These are phyloP conservation scores for Tachystola acroxantha DNA, from an alignment of 2,888 invertebrate genomes.

Conservation along the genomic window DNA sequence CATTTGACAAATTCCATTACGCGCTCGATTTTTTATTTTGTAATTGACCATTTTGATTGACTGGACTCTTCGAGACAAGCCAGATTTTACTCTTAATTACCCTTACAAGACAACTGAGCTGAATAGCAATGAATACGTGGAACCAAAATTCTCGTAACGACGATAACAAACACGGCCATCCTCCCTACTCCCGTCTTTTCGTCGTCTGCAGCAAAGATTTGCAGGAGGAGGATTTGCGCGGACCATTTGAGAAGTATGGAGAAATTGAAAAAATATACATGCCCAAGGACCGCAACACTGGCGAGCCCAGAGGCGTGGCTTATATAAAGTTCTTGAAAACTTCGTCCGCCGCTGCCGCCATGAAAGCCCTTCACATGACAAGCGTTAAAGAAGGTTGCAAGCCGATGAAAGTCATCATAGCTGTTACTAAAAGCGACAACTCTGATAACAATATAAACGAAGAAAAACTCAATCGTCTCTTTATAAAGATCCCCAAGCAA, in stretches of 20 bases:
- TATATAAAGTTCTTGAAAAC: constrained; percentile 95
- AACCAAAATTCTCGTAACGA: constrained; percentile 27
- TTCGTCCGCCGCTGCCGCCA: constrained; percentile 92
- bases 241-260: constrained; percentile 88
- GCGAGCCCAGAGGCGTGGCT: constrained; percentile 93
- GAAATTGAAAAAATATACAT: constrained; percentile 92
- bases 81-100: constrained; percentile 6
- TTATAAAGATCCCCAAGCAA: constrained; percentile 90
- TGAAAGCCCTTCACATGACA: constrained; percentile 91
- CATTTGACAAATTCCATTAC: too few relatives aligned
- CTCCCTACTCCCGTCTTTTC: constrained; percentile 93
- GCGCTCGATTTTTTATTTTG: too few relatives aligned
- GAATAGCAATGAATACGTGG: constrained; percentile 23
- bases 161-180: constrained; percentile 76
- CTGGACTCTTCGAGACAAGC: neutral
- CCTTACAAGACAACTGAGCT: neutral
- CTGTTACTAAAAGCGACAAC: constrained; percentile 73
- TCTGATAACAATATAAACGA: constrained; percentile 26
- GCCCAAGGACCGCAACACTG: constrained; percentile 89
- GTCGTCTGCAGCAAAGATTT: constrained; percentile 88
- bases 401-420: constrained; percentile 93
- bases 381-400: constrained; percentile 84
- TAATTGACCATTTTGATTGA: neutral
- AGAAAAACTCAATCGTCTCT: constrained; percentile 82
- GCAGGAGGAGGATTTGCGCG: constrained; percentile 85